These are phyloP conservation scores for Barnardius zonarius DNA, from an alignment of 2,113 vertebrate genomes.

Conservation along the genomic window DNA sequence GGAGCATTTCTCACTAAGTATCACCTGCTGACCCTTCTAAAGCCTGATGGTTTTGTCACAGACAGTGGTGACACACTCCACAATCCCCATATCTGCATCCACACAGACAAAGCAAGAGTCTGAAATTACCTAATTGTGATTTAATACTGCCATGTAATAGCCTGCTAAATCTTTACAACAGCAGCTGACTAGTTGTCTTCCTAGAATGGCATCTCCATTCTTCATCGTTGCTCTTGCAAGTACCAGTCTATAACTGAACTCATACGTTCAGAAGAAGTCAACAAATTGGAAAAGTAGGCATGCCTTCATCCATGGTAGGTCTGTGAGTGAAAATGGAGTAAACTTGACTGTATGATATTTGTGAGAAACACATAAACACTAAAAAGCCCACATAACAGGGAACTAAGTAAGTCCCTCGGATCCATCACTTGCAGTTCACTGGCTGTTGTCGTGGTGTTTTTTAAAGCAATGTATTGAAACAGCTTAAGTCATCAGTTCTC, in stretches of 20 bases:
- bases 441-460: background rate
- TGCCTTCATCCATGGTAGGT: background rate
- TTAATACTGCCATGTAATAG: background rate
- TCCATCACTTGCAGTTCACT: background rate
- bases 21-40: background rate
- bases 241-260: background rate
- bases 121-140: background rate
- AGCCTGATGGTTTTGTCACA: background rate
- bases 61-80: background rate
- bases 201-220: background rate
- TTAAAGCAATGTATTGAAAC: background rate
- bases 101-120: background rate
- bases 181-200: background rate
- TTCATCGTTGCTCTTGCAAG: background rate
- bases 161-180: background rate
- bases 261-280: background rate
- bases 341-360: background rate
- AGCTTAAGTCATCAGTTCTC: background rate
- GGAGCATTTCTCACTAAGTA: background rate
- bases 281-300: background rate
- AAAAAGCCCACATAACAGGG: background rate
- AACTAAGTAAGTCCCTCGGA: background rate
- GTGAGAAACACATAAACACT: background rate
- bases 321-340: background rate
- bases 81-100: background rate